phyloP scores from a whole-genome alignment of 2,113 vertebrate genomes.

The Cinclus mexicanus region DNA sequence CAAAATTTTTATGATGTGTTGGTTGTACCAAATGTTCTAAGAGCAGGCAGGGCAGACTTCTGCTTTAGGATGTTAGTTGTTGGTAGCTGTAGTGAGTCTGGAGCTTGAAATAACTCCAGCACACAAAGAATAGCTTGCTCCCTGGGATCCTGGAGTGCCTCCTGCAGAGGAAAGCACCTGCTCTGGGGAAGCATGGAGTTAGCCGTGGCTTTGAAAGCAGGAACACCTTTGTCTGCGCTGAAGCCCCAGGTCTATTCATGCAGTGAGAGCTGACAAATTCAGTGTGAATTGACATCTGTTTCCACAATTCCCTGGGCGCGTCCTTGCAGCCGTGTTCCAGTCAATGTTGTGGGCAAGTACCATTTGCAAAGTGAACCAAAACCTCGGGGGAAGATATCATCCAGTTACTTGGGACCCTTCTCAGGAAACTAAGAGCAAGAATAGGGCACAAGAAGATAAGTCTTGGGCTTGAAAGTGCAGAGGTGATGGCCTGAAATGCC shows the following conservation, averaged over 20 bases:
- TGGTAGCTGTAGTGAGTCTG: not conserved
- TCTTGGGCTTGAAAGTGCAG: not conserved
- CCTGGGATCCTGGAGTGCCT: not conserved
- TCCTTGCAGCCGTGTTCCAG: not conserved
- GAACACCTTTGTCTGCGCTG: not conserved
- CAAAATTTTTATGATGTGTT: not conserved
- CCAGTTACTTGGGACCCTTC: not conserved
- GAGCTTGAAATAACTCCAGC: not conserved
- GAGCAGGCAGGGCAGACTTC: not conserved
- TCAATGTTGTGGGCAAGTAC: not conserved
- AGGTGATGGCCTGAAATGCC: not conserved
- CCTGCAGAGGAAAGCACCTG: not conserved
- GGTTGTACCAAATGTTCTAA: not conserved
- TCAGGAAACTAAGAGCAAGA: not conserved
- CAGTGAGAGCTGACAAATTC: not conserved
- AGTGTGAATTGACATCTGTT: not conserved
- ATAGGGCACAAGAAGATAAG: not conserved
- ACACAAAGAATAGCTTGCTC: not conserved
- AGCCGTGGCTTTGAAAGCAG: not conserved
- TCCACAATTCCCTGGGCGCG: not conserved
- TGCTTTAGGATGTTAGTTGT: not conserved
- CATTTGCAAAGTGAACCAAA: not conserved
- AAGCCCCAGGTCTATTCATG: not conserved
- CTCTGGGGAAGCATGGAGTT: not conserved
- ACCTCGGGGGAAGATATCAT: not conserved